Conservation (phyloP, 2,113 vertebrate species). For the Myiagra hebetior region DNA sequence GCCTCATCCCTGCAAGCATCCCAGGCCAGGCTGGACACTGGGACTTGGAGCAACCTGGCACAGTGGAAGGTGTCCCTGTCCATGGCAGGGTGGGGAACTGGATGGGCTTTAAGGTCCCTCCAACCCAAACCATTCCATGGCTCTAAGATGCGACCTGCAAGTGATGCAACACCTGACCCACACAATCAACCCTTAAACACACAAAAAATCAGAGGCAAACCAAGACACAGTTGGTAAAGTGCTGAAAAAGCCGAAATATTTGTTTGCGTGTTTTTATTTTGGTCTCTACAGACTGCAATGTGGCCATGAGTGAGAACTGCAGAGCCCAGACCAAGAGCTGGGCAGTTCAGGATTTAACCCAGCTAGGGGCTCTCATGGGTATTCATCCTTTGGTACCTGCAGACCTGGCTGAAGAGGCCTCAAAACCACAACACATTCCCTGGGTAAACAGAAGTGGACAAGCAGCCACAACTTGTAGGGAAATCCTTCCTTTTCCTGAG, state of each 20-base stretch:
- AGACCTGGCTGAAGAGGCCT: neutral
- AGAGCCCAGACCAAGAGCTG: neutral
- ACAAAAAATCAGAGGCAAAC: neutral
- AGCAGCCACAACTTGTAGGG: neutral
- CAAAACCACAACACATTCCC: neutral
- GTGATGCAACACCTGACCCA: neutral
- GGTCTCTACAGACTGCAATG: fast-evolving
- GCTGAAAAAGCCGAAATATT: neutral
- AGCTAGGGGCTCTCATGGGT: neutral
- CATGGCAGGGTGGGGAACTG: neutral
- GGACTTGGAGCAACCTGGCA: neutral
- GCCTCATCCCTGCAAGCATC: neutral
- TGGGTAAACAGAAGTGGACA: neutral
- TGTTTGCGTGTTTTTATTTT: neutral
- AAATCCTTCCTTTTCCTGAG: neutral
- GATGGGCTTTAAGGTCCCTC: neutral
- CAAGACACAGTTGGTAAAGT: neutral
- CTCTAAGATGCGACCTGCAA: neutral
- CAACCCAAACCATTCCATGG: neutral
- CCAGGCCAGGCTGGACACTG: neutral
- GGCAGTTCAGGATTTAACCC: neutral
- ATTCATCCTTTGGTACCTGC: neutral
- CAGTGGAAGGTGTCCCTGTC: neutral
- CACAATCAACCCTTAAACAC: neutral
- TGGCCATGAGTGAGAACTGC: neutral